phyloP scores from a whole-genome alignment of 2,888 invertebrate genomes.

The Caradrina kadenii region DNA sequence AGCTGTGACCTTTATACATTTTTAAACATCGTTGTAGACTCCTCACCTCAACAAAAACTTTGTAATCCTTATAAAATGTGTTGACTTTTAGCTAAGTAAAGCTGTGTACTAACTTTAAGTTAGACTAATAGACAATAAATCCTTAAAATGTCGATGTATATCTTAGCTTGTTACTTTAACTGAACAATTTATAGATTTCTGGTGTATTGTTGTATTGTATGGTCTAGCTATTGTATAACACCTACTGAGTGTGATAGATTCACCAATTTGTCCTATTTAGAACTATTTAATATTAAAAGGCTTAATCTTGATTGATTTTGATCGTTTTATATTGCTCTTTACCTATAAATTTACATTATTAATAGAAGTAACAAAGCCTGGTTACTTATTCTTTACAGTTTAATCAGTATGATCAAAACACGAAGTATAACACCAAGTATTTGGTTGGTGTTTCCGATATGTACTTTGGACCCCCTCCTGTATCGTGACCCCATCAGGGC shows the following conservation, averaged over 20 bases:
- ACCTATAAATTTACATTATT: too few species aligned
- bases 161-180: slow-evolving; percentile 47
- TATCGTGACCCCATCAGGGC: too few species aligned
- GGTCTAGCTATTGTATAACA: background rate
- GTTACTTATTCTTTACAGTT: too few species aligned
- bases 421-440: too few species aligned
- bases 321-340: too few species aligned
- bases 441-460: too few species aligned
- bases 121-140: slow-evolving; percentile 49
- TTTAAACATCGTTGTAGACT: background rate
- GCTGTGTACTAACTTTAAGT: slow-evolving; percentile 44
- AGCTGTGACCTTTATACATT: slow-evolving; percentile 5
- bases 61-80: slow-evolving; percentile 39
- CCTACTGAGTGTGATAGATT: background rate
- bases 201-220: slow-evolving; percentile 20
- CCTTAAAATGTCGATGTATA: slow-evolving; percentile 46
- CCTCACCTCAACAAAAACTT: slow-evolving; percentile 18
- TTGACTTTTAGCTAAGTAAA: slow-evolving; percentile 43
- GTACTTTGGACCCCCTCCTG: too few species aligned
- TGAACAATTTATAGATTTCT: slow-evolving; percentile 43
- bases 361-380: too few species aligned
- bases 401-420: too few species aligned
- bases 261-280: background rate
- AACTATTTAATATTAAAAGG: background rate
- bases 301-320: too few species aligned